Evolutionary conservation across 2,113 vertebrate genomes (phyloP).

Genomic region (Paramisgurnus dabryanus): DNA sequence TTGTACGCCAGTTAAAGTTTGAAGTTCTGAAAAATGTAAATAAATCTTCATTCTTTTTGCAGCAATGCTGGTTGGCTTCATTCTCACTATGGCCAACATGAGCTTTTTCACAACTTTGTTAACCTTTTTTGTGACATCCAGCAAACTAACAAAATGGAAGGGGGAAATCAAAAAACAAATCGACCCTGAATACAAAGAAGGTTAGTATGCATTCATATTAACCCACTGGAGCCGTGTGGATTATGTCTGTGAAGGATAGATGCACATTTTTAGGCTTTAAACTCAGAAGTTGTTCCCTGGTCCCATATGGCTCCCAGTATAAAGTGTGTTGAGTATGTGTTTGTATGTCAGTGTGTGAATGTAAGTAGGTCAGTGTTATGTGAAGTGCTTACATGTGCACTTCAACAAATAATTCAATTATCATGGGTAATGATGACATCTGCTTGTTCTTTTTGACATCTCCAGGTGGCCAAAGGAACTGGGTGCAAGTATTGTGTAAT

Average conservation of each 20-base stretch:
- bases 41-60: slow-evolving; percentile 33
- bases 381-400: no score
- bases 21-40: neutral
- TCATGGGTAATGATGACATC: no score
- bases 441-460: neutral
- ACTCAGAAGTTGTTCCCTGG: no score
- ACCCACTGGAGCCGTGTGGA: no score
- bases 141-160: slow-evolving; percentile 92
- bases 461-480: slow-evolving; percentile 92
- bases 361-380: no score
- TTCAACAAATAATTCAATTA: no score
- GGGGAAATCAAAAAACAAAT: slow-evolving; percentile 84
- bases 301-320: no score
- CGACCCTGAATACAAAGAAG: slow-evolving; percentile 94
- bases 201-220: slow-evolving; percentile 61
- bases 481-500: slow-evolving; percentile 95
- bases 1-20: neutral
- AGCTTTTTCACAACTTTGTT: slow-evolving; percentile 91
- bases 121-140: slow-evolving; percentile 90
- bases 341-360: no score
- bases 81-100: slow-evolving; percentile 90
- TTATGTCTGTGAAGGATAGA: no score
- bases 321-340: no score
- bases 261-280: no score
- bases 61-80: slow-evolving; percentile 91